phyloP scores from a whole-genome alignment of 1,140 invertebrate species.

The Sitophilus oryzae region DNA sequence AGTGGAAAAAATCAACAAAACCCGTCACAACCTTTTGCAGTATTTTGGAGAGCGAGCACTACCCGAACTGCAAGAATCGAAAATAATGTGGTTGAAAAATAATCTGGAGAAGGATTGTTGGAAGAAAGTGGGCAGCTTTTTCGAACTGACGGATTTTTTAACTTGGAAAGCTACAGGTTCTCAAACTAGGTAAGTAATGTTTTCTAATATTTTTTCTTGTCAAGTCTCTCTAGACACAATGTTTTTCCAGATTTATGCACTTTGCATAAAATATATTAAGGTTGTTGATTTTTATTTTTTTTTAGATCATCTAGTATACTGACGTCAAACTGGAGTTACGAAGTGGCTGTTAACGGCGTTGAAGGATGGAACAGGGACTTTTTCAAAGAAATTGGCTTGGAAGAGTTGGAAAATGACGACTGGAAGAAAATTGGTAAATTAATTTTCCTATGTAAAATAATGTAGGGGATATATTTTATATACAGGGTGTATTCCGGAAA shows the following conservation, averaged over 20 bases:
- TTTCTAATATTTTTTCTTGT: no score
- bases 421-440: conserved; percentile 61
- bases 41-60: conserved; percentile 88
- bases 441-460: neutral
- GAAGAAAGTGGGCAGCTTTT: conserved; percentile 64
- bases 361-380: conserved; percentile 71
- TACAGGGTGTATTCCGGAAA: no score
- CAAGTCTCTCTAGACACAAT: no score
- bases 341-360: conserved; percentile 50
- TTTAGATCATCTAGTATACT: conserved; percentile 81
- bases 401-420: conserved; percentile 63
- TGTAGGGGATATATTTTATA: no score
- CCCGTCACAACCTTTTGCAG: conserved; percentile 66
- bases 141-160: conserved; percentile 92
- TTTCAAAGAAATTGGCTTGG: conserved; percentile 66
- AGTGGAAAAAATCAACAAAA: conserved; percentile 76
- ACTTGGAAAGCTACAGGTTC: conserved; percentile 84
- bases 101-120: conserved; percentile 63
- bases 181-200: conserved; percentile 49
- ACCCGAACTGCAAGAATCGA: conserved; percentile 90
- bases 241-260: no score
- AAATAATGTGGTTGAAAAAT: conserved; percentile 87
- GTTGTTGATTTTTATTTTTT: no score
- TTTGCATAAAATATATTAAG: neutral
- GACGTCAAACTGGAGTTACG: conserved; percentile 92